Percentiles rank a stretch among this genome's conserved stretches.
Evolutionary conservation across 2,113 vertebrate species (phyloP).

Genomic region (Aldabrachelys gigantea): DNA sequence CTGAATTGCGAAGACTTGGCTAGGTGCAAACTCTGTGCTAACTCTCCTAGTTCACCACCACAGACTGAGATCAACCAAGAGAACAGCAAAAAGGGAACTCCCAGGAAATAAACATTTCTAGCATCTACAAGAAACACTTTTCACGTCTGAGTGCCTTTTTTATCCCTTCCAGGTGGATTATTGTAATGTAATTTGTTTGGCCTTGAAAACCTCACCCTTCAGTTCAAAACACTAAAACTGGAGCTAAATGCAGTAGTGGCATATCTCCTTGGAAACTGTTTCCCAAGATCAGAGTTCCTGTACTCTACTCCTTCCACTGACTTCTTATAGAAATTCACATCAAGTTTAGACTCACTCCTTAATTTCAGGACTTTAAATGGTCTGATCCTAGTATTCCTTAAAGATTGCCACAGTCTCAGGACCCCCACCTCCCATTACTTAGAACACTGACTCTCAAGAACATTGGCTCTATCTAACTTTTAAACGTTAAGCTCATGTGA

Average conservation of each 20-base stretch:
- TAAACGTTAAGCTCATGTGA: background rate
- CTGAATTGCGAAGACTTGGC: background rate
- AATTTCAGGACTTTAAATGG: background rate
- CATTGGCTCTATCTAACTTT: background rate
- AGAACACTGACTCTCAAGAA: background rate
- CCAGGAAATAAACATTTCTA: background rate
- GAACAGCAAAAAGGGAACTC: background rate
- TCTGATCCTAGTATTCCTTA: background rate
- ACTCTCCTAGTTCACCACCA: background rate
- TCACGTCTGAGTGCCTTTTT: no score
- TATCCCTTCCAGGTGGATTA: background rate
- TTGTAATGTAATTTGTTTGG: background rate
- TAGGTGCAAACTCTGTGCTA: background rate
- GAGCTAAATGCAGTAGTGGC: no score
- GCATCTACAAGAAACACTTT: background rate
- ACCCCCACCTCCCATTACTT: background rate
- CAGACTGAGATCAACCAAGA: background rate
- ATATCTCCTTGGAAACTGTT: background rate
- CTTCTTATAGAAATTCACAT: background rate
- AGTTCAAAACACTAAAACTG: background rate
- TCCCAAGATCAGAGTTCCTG: background rate
- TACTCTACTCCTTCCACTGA: background rate
- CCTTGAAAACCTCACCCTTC: background rate
- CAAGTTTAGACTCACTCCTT: background rate
- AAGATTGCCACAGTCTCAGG: background rate